Base-by-base conservation (phyloP, 2,888 invertebrate genomes). In the Xestia xanthographa region DNA sequence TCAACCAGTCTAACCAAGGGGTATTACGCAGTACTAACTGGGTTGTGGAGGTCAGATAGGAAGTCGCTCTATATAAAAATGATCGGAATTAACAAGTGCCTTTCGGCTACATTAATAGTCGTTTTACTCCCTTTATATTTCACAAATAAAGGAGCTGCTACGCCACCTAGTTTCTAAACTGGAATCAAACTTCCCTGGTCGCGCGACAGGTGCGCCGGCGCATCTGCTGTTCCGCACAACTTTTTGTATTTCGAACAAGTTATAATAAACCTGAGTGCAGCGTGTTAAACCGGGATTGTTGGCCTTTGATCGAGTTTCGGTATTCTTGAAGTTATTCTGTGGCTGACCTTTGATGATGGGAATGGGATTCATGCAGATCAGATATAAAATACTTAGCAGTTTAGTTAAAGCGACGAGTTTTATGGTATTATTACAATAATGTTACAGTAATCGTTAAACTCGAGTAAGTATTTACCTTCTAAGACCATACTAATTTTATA, bases 121-220 rank as follows among this genome's bases (percentile, higher is more conserved):
- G 5, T 48, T 48, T 45, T 45, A 17, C 17, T 20, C 6, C 45
- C 45, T 14, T 45, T 45, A 45, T 20, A 8, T 48, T 26, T 26
- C 1, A 14, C 1, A 38, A 45, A 29, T 20, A 72, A 65, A 38
- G 12, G 14, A 26, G 14, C 20, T 5, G 50, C 26, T 26, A 22
- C 58, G 3, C 45, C 29, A 75, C 68, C 66, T 63, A 82, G 58
- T 63, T 66, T 77, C 81, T 82, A 82, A 87, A 85, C 82, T 74
- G 73, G 80, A 78, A 83, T 79, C 72, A 75, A 68, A 75, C 75
- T 53, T 67, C 66, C 75, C 75, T 84, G 71, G 78, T 75, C 75
- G 72, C 74, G 76, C 86, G 90, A 86, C 92, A 92, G 92, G 91
- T 92, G 92, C 86, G 82, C 73, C 2, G 6, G 79, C 68, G 72